phyloP scores from a whole-genome alignment of 2,797 vertebrate species.

The Pseudotriccus pelzelni region DNA sequence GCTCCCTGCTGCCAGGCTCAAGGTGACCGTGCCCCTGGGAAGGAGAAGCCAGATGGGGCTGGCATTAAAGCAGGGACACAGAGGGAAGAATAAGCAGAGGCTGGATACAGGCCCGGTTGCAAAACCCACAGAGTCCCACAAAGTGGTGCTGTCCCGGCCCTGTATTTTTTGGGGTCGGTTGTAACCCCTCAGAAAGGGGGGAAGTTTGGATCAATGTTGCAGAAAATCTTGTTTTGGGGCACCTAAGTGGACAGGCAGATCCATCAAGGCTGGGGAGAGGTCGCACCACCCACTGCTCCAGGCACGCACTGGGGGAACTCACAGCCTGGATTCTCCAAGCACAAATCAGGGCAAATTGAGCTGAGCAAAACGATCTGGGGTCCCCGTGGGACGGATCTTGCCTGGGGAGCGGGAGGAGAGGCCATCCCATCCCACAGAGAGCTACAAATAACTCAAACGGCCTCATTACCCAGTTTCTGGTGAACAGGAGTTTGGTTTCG shows the following conservation, averaged over 20 bases:
- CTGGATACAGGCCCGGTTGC: background rate
- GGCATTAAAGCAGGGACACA: background rate
- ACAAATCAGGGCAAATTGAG: slow-evolving; percentile 28
- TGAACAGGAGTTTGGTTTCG: background rate
- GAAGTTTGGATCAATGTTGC: background rate
- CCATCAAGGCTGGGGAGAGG: background rate
- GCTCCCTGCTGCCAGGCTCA: background rate
- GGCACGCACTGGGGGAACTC: background rate
- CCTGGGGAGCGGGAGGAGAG: slow-evolving; percentile 3
- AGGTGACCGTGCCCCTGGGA: slow-evolving; percentile 1
- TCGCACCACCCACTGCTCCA: background rate
- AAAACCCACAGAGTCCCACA: background rate
- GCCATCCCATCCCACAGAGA: background rate
- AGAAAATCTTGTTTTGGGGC: background rate
- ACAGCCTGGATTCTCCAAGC: background rate
- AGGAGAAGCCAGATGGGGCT: background rate
- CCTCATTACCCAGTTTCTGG: slow-evolving; percentile 54
- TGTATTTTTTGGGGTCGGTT: too few relatives aligned
- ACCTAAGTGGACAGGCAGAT: background rate
- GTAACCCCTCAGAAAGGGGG: background rate
- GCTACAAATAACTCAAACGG: slow-evolving; percentile 54
- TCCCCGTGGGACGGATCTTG: background rate
- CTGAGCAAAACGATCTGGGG: background rate
- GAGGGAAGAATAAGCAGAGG: background rate
- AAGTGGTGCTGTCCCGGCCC: background rate